These are phyloP conservation scores for Sorex maritimensis DNA, from an alignment of 2,797 vertebrate species.

Conservation along the genomic window DNA sequence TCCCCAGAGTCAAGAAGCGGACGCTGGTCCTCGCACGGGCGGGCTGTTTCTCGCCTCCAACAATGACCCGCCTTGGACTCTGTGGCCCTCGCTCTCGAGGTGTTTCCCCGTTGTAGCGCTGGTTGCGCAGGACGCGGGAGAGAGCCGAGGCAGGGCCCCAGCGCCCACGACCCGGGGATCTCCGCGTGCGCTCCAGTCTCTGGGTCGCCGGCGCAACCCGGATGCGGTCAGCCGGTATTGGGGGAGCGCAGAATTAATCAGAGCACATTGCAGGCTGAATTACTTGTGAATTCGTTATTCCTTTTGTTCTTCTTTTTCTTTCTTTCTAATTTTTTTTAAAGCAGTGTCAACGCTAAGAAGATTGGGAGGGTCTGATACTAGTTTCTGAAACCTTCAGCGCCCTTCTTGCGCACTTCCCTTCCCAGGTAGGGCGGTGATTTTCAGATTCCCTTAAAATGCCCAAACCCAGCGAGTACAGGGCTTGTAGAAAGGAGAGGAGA, in stretches of 20 bases:
- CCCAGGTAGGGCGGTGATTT: background rate
- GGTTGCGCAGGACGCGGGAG: constrained; percentile 69
- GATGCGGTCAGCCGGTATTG: background rate
- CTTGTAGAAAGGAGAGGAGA: accelerated
- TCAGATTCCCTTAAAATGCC: background rate
- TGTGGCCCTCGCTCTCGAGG: background rate
- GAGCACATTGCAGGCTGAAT: background rate
- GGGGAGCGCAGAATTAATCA: background rate
- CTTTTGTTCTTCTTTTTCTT: background rate
- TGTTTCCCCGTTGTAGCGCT: background rate
- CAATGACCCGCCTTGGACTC: background rate
- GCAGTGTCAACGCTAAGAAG: background rate
- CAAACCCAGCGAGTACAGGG: accelerated
- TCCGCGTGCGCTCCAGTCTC: background rate
- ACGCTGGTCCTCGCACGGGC: background rate
- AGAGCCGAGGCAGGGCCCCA: background rate
- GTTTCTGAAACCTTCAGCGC: background rate
- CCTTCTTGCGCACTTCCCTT: too few species aligned
- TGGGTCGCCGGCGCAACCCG: accelerated
- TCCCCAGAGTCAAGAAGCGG: too few species aligned
- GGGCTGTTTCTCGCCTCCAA: background rate
- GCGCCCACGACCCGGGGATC: background rate
- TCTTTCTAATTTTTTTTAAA: constrained; percentile 35
- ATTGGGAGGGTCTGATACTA: background rate
- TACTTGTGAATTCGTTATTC: too few species aligned